phyloP scores from a whole-genome alignment of 2,797 vertebrate species.

The Hoplostethus atlanticus region DNA sequence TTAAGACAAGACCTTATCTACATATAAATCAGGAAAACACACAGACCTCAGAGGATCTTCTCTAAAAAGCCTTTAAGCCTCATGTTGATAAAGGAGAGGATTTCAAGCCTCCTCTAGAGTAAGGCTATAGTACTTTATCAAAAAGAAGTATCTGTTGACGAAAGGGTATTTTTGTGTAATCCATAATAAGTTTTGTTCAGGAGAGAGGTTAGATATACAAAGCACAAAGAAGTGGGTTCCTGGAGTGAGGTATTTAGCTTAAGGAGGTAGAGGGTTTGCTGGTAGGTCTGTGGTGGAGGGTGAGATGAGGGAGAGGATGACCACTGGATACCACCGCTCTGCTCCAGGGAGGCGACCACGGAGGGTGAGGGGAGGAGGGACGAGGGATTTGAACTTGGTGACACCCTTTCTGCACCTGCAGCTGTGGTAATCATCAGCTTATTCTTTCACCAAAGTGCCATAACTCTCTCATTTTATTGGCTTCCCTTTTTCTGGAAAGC shows the following conservation, averaged over 20 bases:
- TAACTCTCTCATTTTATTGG: conserved; percentile 20
- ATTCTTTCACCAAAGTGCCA: conserved; percentile 73
- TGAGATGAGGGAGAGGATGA: conserved; percentile 30
- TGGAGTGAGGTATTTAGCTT: conserved; percentile 2
- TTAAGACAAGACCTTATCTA: conserved; percentile 55
- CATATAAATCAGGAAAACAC: conserved; percentile 67
- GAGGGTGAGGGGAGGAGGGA: conserved; percentile 59
- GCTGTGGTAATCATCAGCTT: conserved; percentile 81
- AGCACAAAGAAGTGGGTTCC: conserved; percentile 21
- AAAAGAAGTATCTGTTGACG: conserved; percentile 31
- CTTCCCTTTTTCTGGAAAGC: neutral
- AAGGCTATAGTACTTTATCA: conserved; percentile 31
- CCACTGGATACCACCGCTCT: conserved; percentile 15
- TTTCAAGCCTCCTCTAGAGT: conserved; percentile 24
- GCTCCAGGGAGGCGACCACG: conserved; percentile 72
- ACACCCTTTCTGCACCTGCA: conserved; percentile 90
- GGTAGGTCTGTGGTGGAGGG: conserved; percentile 3
- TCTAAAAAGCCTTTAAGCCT: conserved; percentile 29
- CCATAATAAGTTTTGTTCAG: conserved; percentile 21
- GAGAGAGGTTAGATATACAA: conserved; percentile 51
- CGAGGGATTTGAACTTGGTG: conserved; percentile 79
- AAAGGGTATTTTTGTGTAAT: conserved; percentile 29
- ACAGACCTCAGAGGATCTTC: conserved; percentile 45
- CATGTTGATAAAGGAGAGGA: conserved; percentile 14
- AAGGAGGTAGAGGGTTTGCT: conserved; percentile 1